Conservation (phyloP, 1,140 invertebrate species). For the Solen grandis region DNA sequence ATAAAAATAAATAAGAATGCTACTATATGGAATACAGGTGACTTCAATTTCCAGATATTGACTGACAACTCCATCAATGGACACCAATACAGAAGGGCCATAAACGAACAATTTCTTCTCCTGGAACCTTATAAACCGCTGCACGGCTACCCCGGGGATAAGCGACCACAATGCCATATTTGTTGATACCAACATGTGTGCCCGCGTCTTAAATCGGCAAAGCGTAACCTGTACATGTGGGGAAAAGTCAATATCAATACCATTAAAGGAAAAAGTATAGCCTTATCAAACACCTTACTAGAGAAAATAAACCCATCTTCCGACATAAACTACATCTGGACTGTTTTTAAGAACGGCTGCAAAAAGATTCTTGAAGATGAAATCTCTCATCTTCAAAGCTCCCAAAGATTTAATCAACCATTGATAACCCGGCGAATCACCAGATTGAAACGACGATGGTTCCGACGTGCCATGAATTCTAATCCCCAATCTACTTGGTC, state of each 20-base stretch:
- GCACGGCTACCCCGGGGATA: conserved; percentile 5
- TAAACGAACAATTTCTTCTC: conserved; percentile 7
- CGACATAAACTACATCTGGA: not conserved
- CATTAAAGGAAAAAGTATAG: not conserved
- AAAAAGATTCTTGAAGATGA: not conserved
- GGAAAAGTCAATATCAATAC: not conserved
- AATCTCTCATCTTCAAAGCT: not conserved
- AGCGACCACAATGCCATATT: not conserved
- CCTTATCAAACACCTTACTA: not conserved
- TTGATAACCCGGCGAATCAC: too few species aligned
- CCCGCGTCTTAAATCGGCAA: not conserved
- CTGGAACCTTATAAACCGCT: conserved; percentile 1
- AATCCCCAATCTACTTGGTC: too few species aligned
- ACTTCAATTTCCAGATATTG: conserved; percentile 12
- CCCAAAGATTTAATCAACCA: not conserved
- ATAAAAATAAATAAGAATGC: conserved; percentile 6
- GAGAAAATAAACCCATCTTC: not conserved
- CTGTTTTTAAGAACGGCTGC: not conserved
- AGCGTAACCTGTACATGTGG: not conserved
- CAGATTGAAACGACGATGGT: too few species aligned
- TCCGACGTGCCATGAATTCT: too few species aligned
- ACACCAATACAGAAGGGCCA: not conserved
- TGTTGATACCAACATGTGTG: too few species aligned
- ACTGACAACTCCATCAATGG: not conserved
- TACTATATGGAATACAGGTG: not conserved